Base-by-base conservation (phyloP, 2,888 invertebrate species). In the Tetanocera ferruginea region DNA sequence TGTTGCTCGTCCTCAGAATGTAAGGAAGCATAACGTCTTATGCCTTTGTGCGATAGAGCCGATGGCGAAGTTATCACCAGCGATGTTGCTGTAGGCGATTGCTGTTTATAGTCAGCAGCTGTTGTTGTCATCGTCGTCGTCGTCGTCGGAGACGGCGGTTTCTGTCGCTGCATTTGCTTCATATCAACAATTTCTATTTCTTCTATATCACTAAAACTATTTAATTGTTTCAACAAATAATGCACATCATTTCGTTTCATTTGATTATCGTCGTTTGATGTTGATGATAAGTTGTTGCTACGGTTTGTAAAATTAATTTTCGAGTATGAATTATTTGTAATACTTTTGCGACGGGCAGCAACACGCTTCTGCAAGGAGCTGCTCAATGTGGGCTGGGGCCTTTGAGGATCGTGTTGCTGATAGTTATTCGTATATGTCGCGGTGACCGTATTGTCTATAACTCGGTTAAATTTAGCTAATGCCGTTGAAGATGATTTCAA, bases 161-260 rank as follows among this genome's bases (percentile, higher is more conserved):
- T 84, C 78, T 80, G 87, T 82, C 84, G 87, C 82, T 85, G 83
- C 84, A 83, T 86, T 87, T 86, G 85, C 86, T 88, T 87, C 87
- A 89, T 88, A 88, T 89, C 89, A 89, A 89, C 89, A 87, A 89
- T 89, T 88, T 89, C 89, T 89, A 89, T 89, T 89, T 89, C 88
- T 88, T 89, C 89, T 85, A 89, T 89, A 88, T 89, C 90, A 89
- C 89, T 89, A 89, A 89, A 89, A 89, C 90, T 89, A 89, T 89
- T 89, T 88, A 89, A 89, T 88, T 89, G 89, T 89, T 89, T 89
- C 89, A 89, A 89, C 90, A 89, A 89, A 89, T 89, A 89, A 89
- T 89, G 89, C 87, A 89, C 89, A 89, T 89, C 90, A 89, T 89
- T 89, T 88, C 89, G 90, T 89, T 89, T 88, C 84, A 84, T 89